phyloP scores from a whole-genome alignment of 2,797 vertebrate genomes.

The Sebastes minor region DNA sequence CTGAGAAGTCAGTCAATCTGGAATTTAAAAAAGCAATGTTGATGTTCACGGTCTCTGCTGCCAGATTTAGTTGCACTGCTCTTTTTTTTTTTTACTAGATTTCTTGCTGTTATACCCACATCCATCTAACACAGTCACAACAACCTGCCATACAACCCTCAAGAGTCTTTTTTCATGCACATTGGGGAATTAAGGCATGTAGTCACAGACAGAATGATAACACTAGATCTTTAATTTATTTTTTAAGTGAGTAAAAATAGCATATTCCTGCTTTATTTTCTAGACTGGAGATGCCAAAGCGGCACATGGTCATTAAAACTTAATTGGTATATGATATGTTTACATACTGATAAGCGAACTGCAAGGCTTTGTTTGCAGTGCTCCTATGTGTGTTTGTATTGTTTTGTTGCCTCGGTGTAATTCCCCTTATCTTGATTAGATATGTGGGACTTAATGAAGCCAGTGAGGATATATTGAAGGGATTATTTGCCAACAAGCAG shows the following conservation, averaged over 20 bases:
- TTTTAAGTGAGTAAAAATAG: neutral
- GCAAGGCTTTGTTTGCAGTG: conserved; percentile 26
- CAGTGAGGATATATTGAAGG: conserved; percentile 12
- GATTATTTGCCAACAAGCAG: conserved; percentile 39
- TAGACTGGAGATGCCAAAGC: neutral
- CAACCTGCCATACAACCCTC: neutral
- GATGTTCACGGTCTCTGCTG: neutral
- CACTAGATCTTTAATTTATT: neutral
- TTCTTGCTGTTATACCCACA: neutral
- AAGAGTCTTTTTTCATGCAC: neutral
- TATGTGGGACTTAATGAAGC: conserved; percentile 53
- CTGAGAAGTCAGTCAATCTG: neutral
- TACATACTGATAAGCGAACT: conserved; percentile 18
- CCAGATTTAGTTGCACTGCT: conserved; percentile 6
- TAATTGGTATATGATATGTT: conserved; percentile 27
- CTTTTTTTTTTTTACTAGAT: neutral
- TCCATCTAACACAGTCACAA: neutral
- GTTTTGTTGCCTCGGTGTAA: conserved; percentile 43
- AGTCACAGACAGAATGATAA: neutral
- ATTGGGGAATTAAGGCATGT: neutral
- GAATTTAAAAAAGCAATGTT: neutral
- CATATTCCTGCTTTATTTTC: neutral
- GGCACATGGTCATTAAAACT: neutral
- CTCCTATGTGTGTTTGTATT: conserved; percentile 38
- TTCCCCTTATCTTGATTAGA: conserved; percentile 57